Base-by-base conservation (phyloP, 1,140 invertebrate species). In the Micrasema longulum region DNA sequence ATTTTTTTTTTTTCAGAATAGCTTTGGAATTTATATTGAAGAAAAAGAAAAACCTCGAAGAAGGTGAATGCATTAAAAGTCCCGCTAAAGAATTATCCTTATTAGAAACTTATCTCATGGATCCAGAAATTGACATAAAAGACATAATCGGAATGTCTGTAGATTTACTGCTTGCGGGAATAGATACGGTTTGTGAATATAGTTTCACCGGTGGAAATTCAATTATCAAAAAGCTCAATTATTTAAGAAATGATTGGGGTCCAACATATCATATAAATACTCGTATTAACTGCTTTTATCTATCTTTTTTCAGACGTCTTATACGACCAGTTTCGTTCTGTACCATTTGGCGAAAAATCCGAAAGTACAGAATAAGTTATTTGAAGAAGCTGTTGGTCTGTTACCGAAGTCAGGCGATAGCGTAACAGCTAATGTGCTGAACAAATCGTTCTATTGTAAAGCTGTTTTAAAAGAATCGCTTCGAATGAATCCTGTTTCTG, bases 381-480 rank as follows among this genome's bases (percentile, higher is more conserved):
- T 88, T 67, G 74, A 87, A 62, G 95, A 97, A 84, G 83, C 91
- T 0, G 63, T 77, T 0, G 77, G 76, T 3, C 78, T 93, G 1
- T 77, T 94, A 6, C 83, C 87, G 2, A 77, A 80, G 41, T 76
- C 81, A 52, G 78, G 88, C 50, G 77, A 83, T 16, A 65, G 80
- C 1, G 80, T 95, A 5, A 92, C 89, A 2, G 73, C 81, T 3
- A 85, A 89, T 50, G 79, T 84, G 6, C 75, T 96, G 9, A 81
- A 87, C 0, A 85, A 89, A 45, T 91, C 93, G 12, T 78, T 80
- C 9, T 97, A 95, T 77, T 83, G 92, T 0, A 91, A 92, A 80
- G 91, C 92, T 12, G 91, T 91, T 22, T 79, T 97, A 2, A 96
- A 96, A 80, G 96, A 97, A 83, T 91, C 91, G 7, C 87, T 96